Evolutionary conservation across 2,888 invertebrate genomes (phyloP).

Genomic region (Microplitis manilae): DNA sequence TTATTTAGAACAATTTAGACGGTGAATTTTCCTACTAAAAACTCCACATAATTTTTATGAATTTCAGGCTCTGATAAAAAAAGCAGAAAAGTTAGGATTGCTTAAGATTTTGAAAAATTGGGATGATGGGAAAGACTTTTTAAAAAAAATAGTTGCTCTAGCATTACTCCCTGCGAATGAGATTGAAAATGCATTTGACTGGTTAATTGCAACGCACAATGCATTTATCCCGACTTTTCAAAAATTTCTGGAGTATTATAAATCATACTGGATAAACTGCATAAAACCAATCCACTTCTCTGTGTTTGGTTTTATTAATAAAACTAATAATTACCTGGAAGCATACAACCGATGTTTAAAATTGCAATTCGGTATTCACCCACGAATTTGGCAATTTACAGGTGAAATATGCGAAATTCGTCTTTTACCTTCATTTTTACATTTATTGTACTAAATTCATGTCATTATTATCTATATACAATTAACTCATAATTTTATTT

Average conservation of each 20-base stretch:
- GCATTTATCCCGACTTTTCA: background rate
- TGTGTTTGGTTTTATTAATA: slow-evolving; percentile 17
- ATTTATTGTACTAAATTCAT: too few species aligned
- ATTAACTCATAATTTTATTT: too few species aligned
- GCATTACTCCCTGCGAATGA: slow-evolving; percentile 13
- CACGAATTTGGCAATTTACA: slow-evolving; percentile 34
- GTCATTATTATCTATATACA: too few species aligned
- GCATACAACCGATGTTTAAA: slow-evolving; percentile 25
- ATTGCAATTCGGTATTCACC: slow-evolving; percentile 19
- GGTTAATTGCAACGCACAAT: slow-evolving; percentile 7
- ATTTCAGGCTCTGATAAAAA: background rate
- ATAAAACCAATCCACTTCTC: slow-evolving; percentile 13
- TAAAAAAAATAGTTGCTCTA: slow-evolving; percentile 25
- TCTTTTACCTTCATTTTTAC: too few species aligned
- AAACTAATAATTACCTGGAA: slow-evolving; percentile 31
- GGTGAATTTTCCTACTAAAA: background rate
- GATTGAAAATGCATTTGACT: slow-evolving; percentile 17
- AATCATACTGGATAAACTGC: slow-evolving; percentile 1
- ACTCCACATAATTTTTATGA: background rate
- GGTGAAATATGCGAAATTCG: background rate
- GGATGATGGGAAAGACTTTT: slow-evolving; percentile 14
- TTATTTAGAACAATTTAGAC: background rate
- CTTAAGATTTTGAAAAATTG: background rate
- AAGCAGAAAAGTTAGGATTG: background rate
- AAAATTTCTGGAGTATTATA: slow-evolving; percentile 9